A percentile compares a stretch with the other conserved stretches of the same genome.
Evolutionary conservation across 2,888 invertebrate genomes (phyloP).

Genomic region (Amphipoea lucens): DNA sequence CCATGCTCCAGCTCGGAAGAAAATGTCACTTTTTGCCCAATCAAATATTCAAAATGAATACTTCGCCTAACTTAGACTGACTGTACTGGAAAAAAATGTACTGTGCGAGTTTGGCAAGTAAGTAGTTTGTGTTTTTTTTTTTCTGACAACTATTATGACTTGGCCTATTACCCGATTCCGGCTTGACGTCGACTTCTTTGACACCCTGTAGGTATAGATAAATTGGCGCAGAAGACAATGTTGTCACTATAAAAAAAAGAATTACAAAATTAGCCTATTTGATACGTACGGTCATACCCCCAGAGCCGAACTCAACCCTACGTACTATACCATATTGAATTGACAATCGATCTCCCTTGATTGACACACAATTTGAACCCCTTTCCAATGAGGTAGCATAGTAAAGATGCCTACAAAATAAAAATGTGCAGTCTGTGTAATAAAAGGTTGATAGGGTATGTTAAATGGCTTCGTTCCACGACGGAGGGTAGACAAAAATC

Average conservation of each 20-base stretch:
- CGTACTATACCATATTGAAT: neutral
- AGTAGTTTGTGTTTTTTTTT: too few relatives aligned
- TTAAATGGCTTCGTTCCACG: constrained; percentile 67
- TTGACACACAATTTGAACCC: constrained; percentile 27
- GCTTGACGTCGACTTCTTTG: too few relatives aligned
- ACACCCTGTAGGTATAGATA: too few relatives aligned
- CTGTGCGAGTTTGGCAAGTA: too few relatives aligned
- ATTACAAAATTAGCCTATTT: neutral
- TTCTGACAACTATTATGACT: too few relatives aligned
- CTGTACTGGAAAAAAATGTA: too few relatives aligned
- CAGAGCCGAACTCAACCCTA: neutral
- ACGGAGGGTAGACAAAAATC: constrained; percentile 78
- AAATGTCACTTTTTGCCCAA: too few relatives aligned
- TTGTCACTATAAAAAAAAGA: neutral
- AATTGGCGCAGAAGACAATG: neutral
- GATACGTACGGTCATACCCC: neutral
- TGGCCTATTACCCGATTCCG: too few relatives aligned
- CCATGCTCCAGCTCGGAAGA: too few relatives aligned
- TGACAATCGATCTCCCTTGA: neutral
- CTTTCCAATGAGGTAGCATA: neutral
- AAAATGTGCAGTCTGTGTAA: constrained; percentile 48
- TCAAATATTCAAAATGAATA: too few relatives aligned
- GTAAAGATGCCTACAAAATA: constrained; percentile 33
- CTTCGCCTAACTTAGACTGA: too few relatives aligned
- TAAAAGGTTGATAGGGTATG: constrained; percentile 53